Evolutionary conservation across 1,140 invertebrate species (phyloP), one percentile per base, ranked within the genome.

Genomic region (Drosophila subobscura): DNA sequence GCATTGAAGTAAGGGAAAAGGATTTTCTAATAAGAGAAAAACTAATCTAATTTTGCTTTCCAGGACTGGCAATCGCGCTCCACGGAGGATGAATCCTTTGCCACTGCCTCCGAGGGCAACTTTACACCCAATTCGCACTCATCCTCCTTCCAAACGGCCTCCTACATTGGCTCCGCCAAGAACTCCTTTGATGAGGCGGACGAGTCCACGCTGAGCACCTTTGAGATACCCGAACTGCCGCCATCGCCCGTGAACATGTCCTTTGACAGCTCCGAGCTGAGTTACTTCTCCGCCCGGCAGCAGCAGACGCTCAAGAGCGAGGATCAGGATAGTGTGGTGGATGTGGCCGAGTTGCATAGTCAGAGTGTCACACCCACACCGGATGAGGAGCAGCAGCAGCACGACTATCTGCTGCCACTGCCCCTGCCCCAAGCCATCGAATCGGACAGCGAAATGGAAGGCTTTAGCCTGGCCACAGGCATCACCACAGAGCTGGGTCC

Each of bases 41-140:
- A 2, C 10, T 46, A 41, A 10, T 4, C 44, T 59, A 1, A 8
- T 25, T 27, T 61, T 23, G 40, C 44, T 4, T 12, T 37, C 4
- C 33, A 92, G 91, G 92, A 92, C 58, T 91, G 89, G 90, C 91
- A 89, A 4, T 91, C 90, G 4, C 88, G 79, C 46, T 93, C 92
- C 4, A 92, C 91, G 4, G 91, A 92, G 55, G 92, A 93, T 53
- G 95, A 95, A 50, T 95, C 95, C 72, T 95, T 94, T 92, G 79
- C 93, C 25, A 95, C 94, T 5, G 94, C 95, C n/a, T 95, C 95
- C 1, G 95, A 95, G 73, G 94, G 94, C 66, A 95, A 94, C 6
- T 93, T 90, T 5, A 94, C 92, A 53, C 93, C 94, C 23, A 93
- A 94, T 22, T 93, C 94, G 65, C 95, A 94, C 5, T 95, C 94